Evolutionary conservation across 2,888 invertebrate species (phyloP).

Genomic region (Elegia similella): DNA sequence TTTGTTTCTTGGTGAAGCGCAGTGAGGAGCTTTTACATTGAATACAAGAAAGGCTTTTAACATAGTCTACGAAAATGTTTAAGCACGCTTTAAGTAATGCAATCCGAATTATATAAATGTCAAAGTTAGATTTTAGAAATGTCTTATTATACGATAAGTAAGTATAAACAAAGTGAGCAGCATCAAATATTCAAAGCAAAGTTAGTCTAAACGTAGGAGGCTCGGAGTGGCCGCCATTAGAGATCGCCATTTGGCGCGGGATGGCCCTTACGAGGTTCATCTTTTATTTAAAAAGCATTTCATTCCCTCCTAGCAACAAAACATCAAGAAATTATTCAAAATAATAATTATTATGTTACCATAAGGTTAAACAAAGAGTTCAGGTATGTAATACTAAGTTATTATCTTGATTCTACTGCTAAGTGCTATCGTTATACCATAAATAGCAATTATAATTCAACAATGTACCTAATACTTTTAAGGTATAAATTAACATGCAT

Average conservation of each 20-base stretch:
- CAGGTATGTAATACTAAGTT: neutral
- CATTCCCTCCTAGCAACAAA: constrained; percentile 34
- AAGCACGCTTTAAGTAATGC: too few relatives aligned
- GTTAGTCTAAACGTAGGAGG: constrained; percentile 49
- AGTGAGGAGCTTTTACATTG: too few relatives aligned
- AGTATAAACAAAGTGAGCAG: constrained; percentile 42
- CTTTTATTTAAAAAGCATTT: constrained; percentile 59
- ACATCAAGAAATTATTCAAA: constrained; percentile 5
- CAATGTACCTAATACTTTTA: too few relatives aligned
- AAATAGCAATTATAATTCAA: too few relatives aligned
- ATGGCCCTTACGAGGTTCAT: constrained; percentile 43
- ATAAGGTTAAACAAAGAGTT: neutral
- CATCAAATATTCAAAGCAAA: constrained; percentile 62
- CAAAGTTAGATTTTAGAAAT: constrained; percentile 6
- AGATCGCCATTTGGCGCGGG: constrained; percentile 39
- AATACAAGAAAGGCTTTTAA: too few relatives aligned
- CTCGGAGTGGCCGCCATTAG: constrained; percentile 52
- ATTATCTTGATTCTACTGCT: neutral
- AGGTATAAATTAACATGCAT: too few relatives aligned
- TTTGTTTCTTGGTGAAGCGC: too few relatives aligned
- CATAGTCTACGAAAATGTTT: too few relatives aligned
- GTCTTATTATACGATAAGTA: neutral
- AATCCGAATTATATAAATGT: too few relatives aligned
- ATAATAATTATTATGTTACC: neutral
- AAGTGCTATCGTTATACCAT: too few relatives aligned